Conservation (phyloP, 2,888 invertebrate species). For the Melanostoma scalare region DNA sequence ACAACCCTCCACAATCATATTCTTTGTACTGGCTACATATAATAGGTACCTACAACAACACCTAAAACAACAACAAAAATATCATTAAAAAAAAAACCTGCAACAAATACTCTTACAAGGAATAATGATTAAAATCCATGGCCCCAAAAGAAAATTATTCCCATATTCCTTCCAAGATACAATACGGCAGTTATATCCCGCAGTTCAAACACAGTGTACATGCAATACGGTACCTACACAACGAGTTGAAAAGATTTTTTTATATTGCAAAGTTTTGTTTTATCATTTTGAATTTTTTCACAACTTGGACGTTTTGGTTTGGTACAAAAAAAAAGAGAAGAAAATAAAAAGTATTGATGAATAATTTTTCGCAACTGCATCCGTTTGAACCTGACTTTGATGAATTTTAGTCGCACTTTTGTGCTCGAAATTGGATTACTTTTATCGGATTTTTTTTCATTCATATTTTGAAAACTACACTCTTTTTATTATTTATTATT, state of each 20-base stretch:
- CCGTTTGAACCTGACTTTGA: constrained; percentile 38
- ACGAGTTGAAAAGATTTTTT: constrained; percentile 13
- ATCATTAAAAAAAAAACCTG: background rate
- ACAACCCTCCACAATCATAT: constrained; percentile 24
- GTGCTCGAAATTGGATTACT: constrained; percentile 23
- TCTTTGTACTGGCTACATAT: constrained; percentile 5
- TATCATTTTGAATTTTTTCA: constrained; percentile 3
- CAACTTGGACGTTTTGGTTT: constrained; percentile 2
- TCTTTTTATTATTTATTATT: constrained; percentile 53
- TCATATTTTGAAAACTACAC: constrained; percentile 32
- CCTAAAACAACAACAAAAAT: background rate
- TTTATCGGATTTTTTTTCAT: background rate
- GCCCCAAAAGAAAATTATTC: constrained; percentile 39
- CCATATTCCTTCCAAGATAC: constrained; percentile 46
- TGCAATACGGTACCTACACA: constrained; percentile 27
- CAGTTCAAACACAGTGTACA: constrained; percentile 58
- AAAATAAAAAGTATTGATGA: constrained; percentile 31
- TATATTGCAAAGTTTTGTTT: constrained; percentile 5
- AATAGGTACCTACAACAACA: constrained; percentile 17
- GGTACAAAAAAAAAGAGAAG: constrained; percentile 7
- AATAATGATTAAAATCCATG: constrained; percentile 61
- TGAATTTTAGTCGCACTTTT: constrained; percentile 39
- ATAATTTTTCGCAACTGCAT: constrained; percentile 36
- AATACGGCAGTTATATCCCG: constrained; percentile 65
- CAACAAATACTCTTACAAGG: constrained; percentile 23